These are phyloP conservation scores for Paragorgia papillata DNA, from an alignment of 92 coral and sea anemone genomes.

Conservation along the genomic window DNA sequence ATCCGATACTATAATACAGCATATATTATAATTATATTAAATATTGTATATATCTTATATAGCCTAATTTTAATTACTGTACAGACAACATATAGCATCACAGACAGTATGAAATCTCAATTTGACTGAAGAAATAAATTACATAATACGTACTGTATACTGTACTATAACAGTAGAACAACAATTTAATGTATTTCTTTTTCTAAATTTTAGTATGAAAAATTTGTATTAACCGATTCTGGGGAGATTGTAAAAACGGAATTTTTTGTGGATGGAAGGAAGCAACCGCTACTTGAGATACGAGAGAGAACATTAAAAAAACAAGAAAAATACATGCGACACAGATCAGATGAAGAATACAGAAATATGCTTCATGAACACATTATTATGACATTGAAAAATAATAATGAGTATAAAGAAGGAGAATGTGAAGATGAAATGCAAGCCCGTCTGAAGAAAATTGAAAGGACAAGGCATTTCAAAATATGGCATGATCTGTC, in stretches of 20 bases:
- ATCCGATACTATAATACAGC: too few species aligned
- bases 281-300: neutral
- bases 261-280: constrained; percentile 2
- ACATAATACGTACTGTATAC: neutral
- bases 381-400: neutral
- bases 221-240: neutral
- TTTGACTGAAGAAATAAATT: neutral
- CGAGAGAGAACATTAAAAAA: neutral
- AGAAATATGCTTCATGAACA: neutral
- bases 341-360: neutral
- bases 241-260: too few species aligned
- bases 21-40: too few species aligned
- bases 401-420: neutral
- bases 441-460: constrained; percentile 39
- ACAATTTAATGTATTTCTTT: neutral
- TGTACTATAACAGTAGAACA: neutral
- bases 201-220: neutral
- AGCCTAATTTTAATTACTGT: too few species aligned
- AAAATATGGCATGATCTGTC: constrained; percentile 65
- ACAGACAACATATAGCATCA: too few species aligned
- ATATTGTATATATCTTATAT: too few species aligned
- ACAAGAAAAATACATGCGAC: constrained; percentile 2
- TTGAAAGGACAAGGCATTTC: too few species aligned
- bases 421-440: constrained; percentile 23
- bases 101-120: too few species aligned